phyloP scores from a whole-genome alignment of 2,113 vertebrate species.

The Excalfactoria chinensis region DNA sequence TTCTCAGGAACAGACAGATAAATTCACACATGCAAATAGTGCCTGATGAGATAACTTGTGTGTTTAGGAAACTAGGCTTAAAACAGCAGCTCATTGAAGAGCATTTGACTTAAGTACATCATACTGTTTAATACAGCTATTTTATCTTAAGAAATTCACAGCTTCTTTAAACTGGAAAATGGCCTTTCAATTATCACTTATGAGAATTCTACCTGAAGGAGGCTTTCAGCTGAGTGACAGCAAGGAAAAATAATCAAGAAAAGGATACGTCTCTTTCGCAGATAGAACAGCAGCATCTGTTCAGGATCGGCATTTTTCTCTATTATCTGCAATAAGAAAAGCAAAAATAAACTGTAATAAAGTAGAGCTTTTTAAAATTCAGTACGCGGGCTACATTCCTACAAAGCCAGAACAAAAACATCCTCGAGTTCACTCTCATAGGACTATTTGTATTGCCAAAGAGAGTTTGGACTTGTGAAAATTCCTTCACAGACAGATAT shows the following conservation, averaged over 20 bases:
- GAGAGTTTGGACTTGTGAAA: neutral
- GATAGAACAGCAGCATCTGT: slow-evolving; percentile 80
- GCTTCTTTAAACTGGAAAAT: neutral
- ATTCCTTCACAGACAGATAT: neutral
- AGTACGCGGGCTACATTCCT: neutral
- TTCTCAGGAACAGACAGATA: neutral
- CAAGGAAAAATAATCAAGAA: neutral
- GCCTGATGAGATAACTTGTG: neutral
- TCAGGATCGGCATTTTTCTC: slow-evolving; percentile 84
- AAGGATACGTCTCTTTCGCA: slow-evolving; percentile 84
- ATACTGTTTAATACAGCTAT: neutral
- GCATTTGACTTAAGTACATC: neutral
- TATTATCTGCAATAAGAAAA: slow-evolving; percentile 66
- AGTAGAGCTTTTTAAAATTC: neutral
- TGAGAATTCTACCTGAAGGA: neutral
- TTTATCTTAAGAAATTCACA: neutral
- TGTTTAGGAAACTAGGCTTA: neutral
- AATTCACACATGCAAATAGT: neutral
- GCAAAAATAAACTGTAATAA: neutral
- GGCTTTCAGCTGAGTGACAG: neutral
- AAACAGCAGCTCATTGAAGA: neutral
- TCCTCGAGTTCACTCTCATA: neutral
- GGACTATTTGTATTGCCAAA: neutral
- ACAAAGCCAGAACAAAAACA: neutral
- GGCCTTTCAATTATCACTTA: neutral